phyloP scores from a whole-genome alignment of 1,140 invertebrate species.

The Mylabris phalerata region DNA sequence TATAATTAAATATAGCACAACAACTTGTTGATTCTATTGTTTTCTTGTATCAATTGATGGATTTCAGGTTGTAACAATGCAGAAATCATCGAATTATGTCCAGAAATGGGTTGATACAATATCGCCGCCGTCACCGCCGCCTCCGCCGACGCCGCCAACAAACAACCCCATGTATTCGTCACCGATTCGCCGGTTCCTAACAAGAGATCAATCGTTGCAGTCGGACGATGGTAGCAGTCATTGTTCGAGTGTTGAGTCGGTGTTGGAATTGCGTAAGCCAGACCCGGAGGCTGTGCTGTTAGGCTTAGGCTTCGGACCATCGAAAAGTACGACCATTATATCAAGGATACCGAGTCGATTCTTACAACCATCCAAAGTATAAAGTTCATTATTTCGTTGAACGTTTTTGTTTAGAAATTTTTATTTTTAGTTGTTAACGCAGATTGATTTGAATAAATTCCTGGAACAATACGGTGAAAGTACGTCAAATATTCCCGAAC shows the following conservation, averaged over 20 bases:
- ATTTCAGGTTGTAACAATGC: conserved; percentile 14
- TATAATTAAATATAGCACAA: neutral
- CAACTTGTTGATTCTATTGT: conserved; percentile 11
- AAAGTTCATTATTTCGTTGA: neutral
- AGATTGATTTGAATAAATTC: conserved; percentile 40
- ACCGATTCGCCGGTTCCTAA: conserved; percentile 1
- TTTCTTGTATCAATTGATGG: neutral
- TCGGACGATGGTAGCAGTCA: conserved; percentile 61
- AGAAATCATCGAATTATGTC: conserved; percentile 21
- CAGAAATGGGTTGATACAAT: conserved; percentile 25
- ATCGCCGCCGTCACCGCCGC: conserved; percentile 9
- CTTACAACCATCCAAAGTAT: conserved; percentile 40
- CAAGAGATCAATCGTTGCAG: conserved; percentile 55
- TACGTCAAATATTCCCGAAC: conserved; percentile 16
- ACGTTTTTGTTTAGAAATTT: neutral
- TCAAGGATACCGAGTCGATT: conserved; percentile 60
- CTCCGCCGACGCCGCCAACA: neutral
- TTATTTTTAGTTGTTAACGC: conserved; percentile 33
- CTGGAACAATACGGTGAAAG: conserved; percentile 36
- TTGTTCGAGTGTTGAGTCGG: conserved; percentile 66
- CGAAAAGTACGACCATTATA: conserved; percentile 47
- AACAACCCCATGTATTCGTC: neutral
- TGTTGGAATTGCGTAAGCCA: conserved; percentile 61
- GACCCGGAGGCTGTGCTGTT: conserved; percentile 70
- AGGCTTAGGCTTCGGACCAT: conserved; percentile 62